A percentile compares a stretch with the other conserved stretches of the same genome.
phyloP scores from a whole-genome alignment of 2,113 vertebrate species.

The Parus major region DNA sequence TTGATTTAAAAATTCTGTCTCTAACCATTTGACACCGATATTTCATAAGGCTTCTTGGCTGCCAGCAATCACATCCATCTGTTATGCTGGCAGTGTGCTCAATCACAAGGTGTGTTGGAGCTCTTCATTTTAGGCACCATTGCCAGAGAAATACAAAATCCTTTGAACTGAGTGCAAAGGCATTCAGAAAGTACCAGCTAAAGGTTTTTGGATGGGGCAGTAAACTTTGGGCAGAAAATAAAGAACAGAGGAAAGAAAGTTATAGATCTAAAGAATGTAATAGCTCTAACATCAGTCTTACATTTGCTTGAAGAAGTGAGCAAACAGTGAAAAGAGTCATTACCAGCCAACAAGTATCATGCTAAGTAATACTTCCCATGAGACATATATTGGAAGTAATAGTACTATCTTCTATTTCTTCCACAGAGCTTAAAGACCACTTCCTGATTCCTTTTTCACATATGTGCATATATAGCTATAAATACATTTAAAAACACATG shows the following conservation, averaged over 20 bases:
- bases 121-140: not conserved
- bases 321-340: not conserved
- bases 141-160: conserved; percentile 2
- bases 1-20: not conserved
- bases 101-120: conserved; percentile 2
- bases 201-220: not conserved
- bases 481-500: not conserved
- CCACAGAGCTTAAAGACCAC: not conserved
- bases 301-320: not conserved
- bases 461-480: not conserved
- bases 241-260: not conserved
- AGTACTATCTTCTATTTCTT: not conserved
- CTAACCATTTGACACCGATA: not conserved
- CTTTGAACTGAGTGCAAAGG: not conserved
- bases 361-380: not conserved
- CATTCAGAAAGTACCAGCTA: not conserved
- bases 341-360: not conserved
- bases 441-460: not conserved
- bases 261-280: not conserved
- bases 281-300: not conserved
- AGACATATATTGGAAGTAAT: not conserved
- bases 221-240: not conserved
- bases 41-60: not conserved
- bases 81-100: conserved; percentile 5
- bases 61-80: conserved; percentile 15